These are phyloP conservation scores for Morpho achilles DNA, from an alignment of 2,888 invertebrate species.

Conservation along the genomic window DNA sequence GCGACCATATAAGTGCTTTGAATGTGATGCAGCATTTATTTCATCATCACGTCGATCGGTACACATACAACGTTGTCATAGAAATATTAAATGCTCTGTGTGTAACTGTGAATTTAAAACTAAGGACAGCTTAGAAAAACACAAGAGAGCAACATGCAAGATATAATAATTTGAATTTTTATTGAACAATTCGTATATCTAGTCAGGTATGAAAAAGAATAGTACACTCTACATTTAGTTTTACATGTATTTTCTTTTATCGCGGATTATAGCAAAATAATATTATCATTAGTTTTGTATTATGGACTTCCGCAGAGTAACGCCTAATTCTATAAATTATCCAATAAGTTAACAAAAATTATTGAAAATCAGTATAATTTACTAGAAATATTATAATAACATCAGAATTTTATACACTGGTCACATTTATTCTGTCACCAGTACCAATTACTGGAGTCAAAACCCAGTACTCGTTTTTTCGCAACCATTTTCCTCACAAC, in stretches of 20 bases:
- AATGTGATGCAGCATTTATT: constrained; percentile 1
- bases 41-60: background rate
- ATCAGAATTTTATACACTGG: background rate
- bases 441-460: constrained; percentile 37
- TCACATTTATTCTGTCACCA: background rate
- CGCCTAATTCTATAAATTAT: no score
- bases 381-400: no score
- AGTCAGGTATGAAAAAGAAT: no score
- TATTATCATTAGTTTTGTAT: no score
- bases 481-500: constrained; percentile 42
- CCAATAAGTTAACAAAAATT: no score
- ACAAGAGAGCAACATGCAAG: background rate
- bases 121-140: background rate
- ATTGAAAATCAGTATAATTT: no score
- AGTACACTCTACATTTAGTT: no score
- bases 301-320: no score
- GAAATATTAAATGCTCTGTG: background rate
- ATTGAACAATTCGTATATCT: no score
- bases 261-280: no score
- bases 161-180: no score
- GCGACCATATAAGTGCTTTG: background rate
- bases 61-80: background rate
- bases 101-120: background rate
- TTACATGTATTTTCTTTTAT: no score
- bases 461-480: constrained; percentile 44